A percentile compares a stretch with the other conserved stretches of the same genome.
These are phyloP conservation scores for Eretmochelys imbricata DNA, from an alignment of 2,113 vertebrate genomes.

Conservation along the genomic window DNA sequence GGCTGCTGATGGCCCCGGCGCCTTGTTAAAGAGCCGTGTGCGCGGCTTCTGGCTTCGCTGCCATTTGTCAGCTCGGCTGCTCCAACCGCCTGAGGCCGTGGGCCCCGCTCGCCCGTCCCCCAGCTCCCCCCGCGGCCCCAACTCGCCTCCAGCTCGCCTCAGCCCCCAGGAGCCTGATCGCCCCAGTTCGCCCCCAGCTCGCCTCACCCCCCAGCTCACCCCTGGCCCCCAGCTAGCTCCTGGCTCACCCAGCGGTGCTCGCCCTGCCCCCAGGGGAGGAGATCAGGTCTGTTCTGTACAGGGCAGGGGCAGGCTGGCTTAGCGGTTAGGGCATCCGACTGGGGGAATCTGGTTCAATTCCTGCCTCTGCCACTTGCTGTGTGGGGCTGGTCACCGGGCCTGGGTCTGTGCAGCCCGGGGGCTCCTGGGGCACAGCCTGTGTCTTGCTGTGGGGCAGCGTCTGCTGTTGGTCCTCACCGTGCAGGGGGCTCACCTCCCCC, in stretches of 20 bases:
- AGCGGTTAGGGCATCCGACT: neutral
- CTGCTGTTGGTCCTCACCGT: neutral
- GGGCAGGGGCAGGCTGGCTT: neutral
- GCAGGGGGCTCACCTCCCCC: too few relatives aligned
- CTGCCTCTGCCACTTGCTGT: neutral
- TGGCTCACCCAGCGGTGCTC: neutral
- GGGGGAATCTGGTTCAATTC: neutral
- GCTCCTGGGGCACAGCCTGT: too few relatives aligned
- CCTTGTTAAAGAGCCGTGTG: neutral
- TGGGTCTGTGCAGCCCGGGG: neutral
- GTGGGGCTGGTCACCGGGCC: neutral
- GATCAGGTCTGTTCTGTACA: neutral
- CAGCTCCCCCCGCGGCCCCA: too few relatives aligned
- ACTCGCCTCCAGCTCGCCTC: neutral
- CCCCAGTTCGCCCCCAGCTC: neutral
- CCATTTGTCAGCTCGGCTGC: fast-evolving
- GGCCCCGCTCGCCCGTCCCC: too few relatives aligned
- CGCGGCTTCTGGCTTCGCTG: fast-evolving
- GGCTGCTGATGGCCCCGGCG: conserved; percentile 81
- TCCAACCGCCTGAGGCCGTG: neutral
- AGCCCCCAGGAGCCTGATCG: neutral
- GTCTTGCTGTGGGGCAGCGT: neutral
- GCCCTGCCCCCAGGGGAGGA: neutral
- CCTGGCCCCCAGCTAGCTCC: conserved; percentile 22
- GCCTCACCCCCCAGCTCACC: conserved; percentile 38